phyloP scores from a whole-genome alignment of 2,113 vertebrate genomes.

The Atractosteus spatula region DNA sequence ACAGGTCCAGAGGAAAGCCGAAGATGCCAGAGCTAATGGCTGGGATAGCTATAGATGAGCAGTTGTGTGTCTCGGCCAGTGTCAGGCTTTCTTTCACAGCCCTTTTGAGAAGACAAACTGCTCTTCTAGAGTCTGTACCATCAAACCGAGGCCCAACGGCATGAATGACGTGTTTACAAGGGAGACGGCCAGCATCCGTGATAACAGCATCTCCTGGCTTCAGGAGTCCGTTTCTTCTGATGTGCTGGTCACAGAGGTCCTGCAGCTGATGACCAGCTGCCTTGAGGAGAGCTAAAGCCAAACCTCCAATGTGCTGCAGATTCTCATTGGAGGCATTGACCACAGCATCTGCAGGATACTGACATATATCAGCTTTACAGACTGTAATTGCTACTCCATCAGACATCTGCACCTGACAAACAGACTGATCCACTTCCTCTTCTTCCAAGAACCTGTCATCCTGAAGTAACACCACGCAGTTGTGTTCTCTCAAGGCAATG shows the following conservation, averaged over 20 bases:
- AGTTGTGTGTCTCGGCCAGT: slow-evolving; percentile 44
- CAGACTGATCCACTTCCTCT: slow-evolving; percentile 20
- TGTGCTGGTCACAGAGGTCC: slow-evolving; percentile 50
- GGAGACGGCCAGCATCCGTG: slow-evolving; percentile 60
- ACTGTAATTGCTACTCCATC: slow-evolving; percentile 61
- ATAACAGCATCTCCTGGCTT: slow-evolving; percentile 40
- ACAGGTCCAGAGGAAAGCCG: slow-evolving; percentile 71
- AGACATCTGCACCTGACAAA: slow-evolving; percentile 40
- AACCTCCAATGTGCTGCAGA: slow-evolving; percentile 61
- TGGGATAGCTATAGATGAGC: slow-evolving; percentile 74
- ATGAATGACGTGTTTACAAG: slow-evolving; percentile 74
- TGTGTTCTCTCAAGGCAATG: slow-evolving; percentile 40
- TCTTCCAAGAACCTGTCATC: slow-evolving; percentile 39
- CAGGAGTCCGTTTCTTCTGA: slow-evolving; percentile 34
- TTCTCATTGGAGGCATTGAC: slow-evolving; percentile 82
- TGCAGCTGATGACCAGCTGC: slow-evolving; percentile 77
- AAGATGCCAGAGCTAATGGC: slow-evolving; percentile 74
- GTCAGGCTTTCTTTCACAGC: slow-evolving; percentile 58
- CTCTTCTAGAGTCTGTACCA: rapidly evolving
- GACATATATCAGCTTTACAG: slow-evolving; percentile 61
- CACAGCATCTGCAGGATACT: slow-evolving; percentile 63
- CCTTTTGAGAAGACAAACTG: slow-evolving; percentile 37
- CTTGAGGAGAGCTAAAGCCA: slow-evolving; percentile 58
- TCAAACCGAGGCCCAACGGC: slow-evolving; percentile 76
- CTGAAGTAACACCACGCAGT: slow-evolving; percentile 65